Percentiles rank a stretch among this genome's conserved stretches.
Conservation (phyloP, 2,888 invertebrate genomes). For the Drosophila colorata region DNA sequence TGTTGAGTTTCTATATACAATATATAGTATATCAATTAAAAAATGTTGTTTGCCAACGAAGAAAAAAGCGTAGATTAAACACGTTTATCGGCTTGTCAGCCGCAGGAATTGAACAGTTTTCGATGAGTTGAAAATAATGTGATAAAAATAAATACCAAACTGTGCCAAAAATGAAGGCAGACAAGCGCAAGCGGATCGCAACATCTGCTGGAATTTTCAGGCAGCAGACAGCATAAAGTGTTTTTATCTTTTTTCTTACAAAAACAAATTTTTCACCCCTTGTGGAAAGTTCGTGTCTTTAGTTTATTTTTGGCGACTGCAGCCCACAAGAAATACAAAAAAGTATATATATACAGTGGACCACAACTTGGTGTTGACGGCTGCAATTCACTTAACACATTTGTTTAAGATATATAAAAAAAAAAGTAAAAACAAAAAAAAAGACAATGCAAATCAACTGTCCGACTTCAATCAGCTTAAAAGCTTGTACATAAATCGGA, state of each 20-base stretch:
- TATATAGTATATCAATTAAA: background rate
- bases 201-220: constrained; percentile 48
- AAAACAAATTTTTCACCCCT: constrained; percentile 20
- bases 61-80: constrained; percentile 17
- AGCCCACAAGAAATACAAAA: background rate
- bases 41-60: background rate
- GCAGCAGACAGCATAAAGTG: constrained; percentile 5
- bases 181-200: constrained; percentile 1
- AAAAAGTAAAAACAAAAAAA: background rate
- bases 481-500: constrained; percentile 37
- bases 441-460: constrained; percentile 68
- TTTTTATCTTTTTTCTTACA: background rate
- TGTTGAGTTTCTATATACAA: background rate
- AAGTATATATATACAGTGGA: background rate
- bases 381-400: constrained; percentile 46
- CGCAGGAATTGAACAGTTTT: constrained; percentile 14
- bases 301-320: constrained; percentile 48
- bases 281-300: constrained; percentile 6
- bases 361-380: background rate
- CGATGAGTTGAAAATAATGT: constrained; percentile 9
- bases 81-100: constrained; percentile 36
- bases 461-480: constrained; percentile 69
- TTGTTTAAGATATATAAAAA: constrained; percentile 11
- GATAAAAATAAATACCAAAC: constrained; percentile 68
- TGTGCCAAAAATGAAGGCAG: constrained; percentile 60